Base-by-base conservation (phyloP, 1,140 invertebrate genomes). In the Zaprionus tsacasi region DNA sequence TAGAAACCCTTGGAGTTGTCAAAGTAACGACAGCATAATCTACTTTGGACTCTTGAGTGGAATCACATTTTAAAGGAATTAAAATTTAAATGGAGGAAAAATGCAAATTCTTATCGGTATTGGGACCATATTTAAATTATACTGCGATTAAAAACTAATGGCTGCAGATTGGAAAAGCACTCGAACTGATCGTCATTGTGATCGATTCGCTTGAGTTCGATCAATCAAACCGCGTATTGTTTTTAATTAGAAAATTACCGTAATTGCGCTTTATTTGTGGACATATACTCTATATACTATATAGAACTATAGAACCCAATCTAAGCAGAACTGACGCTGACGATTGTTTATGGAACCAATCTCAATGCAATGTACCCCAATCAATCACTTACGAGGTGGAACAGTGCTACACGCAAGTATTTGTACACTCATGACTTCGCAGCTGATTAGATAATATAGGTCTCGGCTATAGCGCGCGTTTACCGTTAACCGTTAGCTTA, bases 401-500 rank as follows among this genome's bases (percentile, higher is more conserved):
- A 45, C 64, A 56, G 27, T 33, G 38, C 11, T n/a, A 57, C 13
- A 45, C 38, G 54, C 30, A 55, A 36, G 17, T 61, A 30, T 70
- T 45, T 70, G 48, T n/a, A 63, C 38, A 58, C 55, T 59, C 25
- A n/a, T 38, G 15, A 45, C n/a, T 43, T 13, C n/a, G n/a, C 7
- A 21, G 21, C 3, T 55, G 81, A 82, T 82, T 52, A 82, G 81
- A 82, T 82, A 83, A 21, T 21, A 21, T 21, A 2, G 21, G 48
- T 74, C 78, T 59, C 43, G 69, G 55, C 43, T 61, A 69, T 15
- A 45, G 40, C 40, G 40, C 70, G 63, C 30, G 76, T 67, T 72
- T 63, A 55, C 70, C 67, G 58, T 50, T 66, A 65, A 40, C 48
- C 35, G 55, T 38, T 30, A 12, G 40, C 27, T 76, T 80, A 77